phyloP scores from a whole-genome alignment of 1,140 invertebrate genomes.

The Yoshiicerus persimilis region DNA sequence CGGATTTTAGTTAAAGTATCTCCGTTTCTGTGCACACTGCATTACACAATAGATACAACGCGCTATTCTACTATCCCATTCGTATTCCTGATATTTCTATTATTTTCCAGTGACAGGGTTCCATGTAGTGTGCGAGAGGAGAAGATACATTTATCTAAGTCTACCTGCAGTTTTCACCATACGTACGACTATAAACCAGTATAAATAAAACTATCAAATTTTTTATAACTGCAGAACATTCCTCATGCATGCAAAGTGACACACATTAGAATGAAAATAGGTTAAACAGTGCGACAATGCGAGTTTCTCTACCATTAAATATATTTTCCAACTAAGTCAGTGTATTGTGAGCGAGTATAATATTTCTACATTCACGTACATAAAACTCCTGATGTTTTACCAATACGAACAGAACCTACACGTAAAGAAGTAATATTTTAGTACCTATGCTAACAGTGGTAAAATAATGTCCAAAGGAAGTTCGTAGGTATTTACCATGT shows the following conservation, averaged over 20 bases:
- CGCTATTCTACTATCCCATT: neutral
- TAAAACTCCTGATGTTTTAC: no score
- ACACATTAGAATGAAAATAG: neutral
- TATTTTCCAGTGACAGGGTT: neutral
- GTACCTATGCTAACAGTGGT: no score
- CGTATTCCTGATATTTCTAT: neutral
- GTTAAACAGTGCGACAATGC: neutral
- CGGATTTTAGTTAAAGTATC: neutral
- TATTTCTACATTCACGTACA: no score
- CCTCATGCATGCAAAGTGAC: neutral
- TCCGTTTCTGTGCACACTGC: neutral
- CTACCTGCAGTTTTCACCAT: neutral
- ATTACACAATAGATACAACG: neutral
- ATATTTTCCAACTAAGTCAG: no score
- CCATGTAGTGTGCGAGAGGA: neutral
- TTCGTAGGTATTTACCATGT: no score
- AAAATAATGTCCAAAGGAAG: no score
- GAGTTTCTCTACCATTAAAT: neutral
- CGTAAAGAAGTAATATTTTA: no score
- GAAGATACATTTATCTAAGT: neutral
- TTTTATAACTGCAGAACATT: no score
- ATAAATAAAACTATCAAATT: neutral
- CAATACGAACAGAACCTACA: no score
- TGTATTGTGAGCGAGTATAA: no score
- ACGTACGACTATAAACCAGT: neutral